Evolutionary conservation across 2,113 vertebrate species (phyloP), one percentile per base, ranked within the genome.

Genomic region (Hiodon tergisus): DNA sequence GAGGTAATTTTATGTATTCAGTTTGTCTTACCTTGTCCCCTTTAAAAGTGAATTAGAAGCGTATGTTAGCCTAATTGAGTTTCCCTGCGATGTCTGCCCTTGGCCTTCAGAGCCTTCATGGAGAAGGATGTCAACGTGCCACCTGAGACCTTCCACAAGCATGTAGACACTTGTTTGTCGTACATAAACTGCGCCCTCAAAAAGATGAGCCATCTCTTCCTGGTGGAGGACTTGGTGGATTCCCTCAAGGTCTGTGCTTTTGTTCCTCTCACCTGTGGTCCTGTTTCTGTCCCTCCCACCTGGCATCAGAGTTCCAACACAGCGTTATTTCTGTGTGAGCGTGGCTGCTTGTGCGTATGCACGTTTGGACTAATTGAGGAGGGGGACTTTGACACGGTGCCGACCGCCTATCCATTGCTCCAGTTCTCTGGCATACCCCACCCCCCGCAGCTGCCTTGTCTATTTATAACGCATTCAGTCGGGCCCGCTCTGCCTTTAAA

Each of bases 211-310:
- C 94, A 91, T 58, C 94, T 97, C 77, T 96, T 97, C 82, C 86
- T 97, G 84, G 94, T 97, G 4, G 93, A 97, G 78, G 95, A 97
- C 81, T 89, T 97, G 6, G 90, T 96, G 65, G 95, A 96, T 84
- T 97, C 95, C 65, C 90, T 97, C 52, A 96, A 96, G 94, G 95
- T 96, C 76, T 78, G 84, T 67, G 2, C 31, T n/a, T 62, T 4
- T 60, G 31, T 67, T 62, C 14, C n/a, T 53, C 6, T 54, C 8
- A 60, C n/a, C 60, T 16, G 48, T 48, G 73, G 71, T 67, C 61
- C 54, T 62, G 3, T 53, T 6, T 72, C 54, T 51, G 48, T 67
- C 67, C 46, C 67, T 71, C 67, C 48, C 11, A 47, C 5, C 10
- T 67, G 73, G 59, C 50, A 69, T 66, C 61, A 2, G 55, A 57